Base-by-base conservation (phyloP, 2,113 vertebrate genomes). In the Planiliza haematocheilus region DNA sequence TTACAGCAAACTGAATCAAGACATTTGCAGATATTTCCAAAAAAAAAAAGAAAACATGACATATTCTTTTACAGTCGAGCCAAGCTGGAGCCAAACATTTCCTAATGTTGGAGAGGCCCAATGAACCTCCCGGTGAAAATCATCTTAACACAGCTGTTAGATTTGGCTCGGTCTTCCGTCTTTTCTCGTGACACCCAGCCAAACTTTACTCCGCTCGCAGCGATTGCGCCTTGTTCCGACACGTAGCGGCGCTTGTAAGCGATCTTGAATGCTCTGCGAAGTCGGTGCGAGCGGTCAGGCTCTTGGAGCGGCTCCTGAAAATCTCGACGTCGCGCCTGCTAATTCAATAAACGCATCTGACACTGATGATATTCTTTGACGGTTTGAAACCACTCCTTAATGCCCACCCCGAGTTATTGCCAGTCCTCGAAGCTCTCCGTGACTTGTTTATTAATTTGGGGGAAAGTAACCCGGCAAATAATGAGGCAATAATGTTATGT, bases 401-500 rank as follows among this genome's bases (percentile, higher is more conserved):
- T 45, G 51, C 7, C n/a, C 45, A 67, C 14, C 51, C 38, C 17
- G 41, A 34, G 64, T 79, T 43, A 45, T 17, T 56, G 9, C 17
- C 80, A 18, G 36, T 43, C 51, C 63, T 64, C 55, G 12, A 74
- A 59, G 61, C 71, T 62, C 52, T 58, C 38, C 53, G 45, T 14
- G 52, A 70, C 51, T 58, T 72, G 73, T 87, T 86, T 75, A 82
- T 86, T 88, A 64, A 83, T 82, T 79, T 77, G 37, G 18, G 67
- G 64, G 10, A 64, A 77, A 75, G 41, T 75, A 87, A 85, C 73
- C 42, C n/a, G 17, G 71, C 75, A 74, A 83, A 86, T 87, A 84
- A 90, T 58, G 74, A 86, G 70, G 75, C 74, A 78, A 81, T 83
- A 82, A 85, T 86, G 86, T 86, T 84, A 75, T 63, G 66, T 81